phyloP scores from a whole-genome alignment of 2,797 vertebrate species.

The Astyanax mexicanus region DNA sequence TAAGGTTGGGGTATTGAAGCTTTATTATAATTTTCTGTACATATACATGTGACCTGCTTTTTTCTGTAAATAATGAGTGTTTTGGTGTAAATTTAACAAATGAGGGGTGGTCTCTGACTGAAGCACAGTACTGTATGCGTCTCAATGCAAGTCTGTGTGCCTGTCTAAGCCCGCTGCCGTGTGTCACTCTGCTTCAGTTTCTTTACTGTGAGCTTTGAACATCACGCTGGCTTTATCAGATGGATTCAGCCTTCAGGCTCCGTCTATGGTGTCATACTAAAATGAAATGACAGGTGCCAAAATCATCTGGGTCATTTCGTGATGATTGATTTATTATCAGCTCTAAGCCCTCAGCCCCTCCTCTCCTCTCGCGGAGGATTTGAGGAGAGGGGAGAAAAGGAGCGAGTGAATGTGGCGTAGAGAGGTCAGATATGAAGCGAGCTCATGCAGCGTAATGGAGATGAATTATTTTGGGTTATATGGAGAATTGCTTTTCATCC shows the following conservation, averaged over 20 bases:
- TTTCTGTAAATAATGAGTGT: too few relatives aligned
- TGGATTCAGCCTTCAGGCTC: not conserved
- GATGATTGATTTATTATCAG: slow-evolving; percentile 50
- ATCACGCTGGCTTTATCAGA: slow-evolving; percentile 16
- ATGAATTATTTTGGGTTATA: slow-evolving; percentile 58
- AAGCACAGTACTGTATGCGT: not conserved
- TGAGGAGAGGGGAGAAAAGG: slow-evolving; percentile 6
- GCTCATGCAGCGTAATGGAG: slow-evolving; percentile 50
- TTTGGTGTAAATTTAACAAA: not conserved
- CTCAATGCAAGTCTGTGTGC: not conserved
- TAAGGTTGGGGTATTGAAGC: too few relatives aligned
- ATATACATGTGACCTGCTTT: too few relatives aligned
- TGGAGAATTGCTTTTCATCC: slow-evolving; percentile 61
- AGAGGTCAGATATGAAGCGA: slow-evolving; percentile 48
- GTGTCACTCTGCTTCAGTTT: not conserved
- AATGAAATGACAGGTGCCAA: slow-evolving; percentile 39
- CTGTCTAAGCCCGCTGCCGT: not conserved
- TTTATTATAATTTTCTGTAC: too few relatives aligned
- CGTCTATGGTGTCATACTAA: slow-evolving; percentile 1
- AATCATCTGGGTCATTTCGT: slow-evolving; percentile 34
- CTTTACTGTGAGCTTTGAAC: slow-evolving; percentile 5
- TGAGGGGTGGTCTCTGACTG: not conserved
- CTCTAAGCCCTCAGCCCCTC: not conserved
- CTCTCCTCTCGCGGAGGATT: slow-evolving; percentile 13
- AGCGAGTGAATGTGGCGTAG: not conserved